Evolutionary conservation across 2,888 invertebrate genomes (phyloP).

Genomic region (Mimas tiliae): DNA sequence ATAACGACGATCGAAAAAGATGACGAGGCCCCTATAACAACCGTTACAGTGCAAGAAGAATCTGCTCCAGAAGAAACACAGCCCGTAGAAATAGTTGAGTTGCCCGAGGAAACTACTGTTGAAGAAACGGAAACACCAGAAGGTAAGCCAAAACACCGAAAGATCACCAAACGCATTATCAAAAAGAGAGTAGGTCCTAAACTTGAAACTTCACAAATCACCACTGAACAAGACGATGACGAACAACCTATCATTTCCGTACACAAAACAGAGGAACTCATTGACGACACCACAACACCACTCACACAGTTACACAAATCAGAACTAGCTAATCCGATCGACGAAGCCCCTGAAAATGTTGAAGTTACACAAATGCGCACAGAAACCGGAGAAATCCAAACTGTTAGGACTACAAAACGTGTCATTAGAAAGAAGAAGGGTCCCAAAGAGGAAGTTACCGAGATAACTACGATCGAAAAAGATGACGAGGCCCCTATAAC

Average conservation of each 20-base stretch:
- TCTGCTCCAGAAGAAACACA: constrained; percentile 44
- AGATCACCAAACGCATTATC: constrained; percentile 44
- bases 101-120: constrained; percentile 49
- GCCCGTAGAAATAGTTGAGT: constrained; percentile 55
- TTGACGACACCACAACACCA: constrained; percentile 36
- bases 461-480: constrained; percentile 40
- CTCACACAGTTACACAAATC: neutral
- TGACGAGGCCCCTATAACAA: constrained; percentile 58
- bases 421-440: constrained; percentile 50
- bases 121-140: constrained; percentile 49
- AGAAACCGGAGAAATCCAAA: constrained; percentile 49
- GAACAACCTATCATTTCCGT: constrained; percentile 40
- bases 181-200: constrained; percentile 41
- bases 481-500: constrained; percentile 43
- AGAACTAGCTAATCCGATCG: neutral
- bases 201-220: constrained; percentile 45
- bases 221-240: constrained; percentile 53
- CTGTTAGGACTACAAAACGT: constrained; percentile 44
- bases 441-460: constrained; percentile 37
- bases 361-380: constrained; percentile 6
- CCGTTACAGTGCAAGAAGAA: constrained; percentile 43
- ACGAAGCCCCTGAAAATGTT: neutral
- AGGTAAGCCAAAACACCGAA: constrained; percentile 49
- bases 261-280: constrained; percentile 38
- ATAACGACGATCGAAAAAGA: constrained; percentile 69